Conservation (phyloP, 1,140 invertebrate genomes). For the Calliopsis andreniformis region DNA sequence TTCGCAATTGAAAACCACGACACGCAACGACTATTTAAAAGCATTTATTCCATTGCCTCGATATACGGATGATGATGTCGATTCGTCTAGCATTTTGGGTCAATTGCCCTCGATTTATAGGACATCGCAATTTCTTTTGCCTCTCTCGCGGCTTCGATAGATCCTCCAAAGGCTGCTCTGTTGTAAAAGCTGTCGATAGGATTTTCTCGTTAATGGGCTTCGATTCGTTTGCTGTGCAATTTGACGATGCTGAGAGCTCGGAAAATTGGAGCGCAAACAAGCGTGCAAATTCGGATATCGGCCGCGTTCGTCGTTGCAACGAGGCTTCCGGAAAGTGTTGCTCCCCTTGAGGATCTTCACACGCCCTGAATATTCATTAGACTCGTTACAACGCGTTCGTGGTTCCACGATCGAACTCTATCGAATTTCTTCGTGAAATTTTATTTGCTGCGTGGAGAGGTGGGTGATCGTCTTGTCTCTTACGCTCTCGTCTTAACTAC, state of each 20-base stretch:
- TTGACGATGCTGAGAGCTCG: not conserved
- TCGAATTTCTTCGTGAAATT: not conserved
- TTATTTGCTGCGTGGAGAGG: not conserved
- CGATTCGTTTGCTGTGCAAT: not conserved
- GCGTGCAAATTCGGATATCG: not conserved
- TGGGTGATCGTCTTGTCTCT: too few relatives aligned
- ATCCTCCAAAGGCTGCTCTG: not conserved
- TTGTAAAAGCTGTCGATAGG: not conserved
- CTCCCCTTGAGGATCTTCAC: not conserved
- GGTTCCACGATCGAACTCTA: not conserved
- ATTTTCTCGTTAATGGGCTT: not conserved
- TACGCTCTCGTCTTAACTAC: too few relatives aligned
- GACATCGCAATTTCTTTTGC: not conserved
- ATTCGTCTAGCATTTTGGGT: too few relatives aligned
- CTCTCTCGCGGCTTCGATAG: not conserved
- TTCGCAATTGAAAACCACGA: slow-evolving; percentile 30
- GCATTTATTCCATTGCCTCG: slow-evolving; percentile 38
- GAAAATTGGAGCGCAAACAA: slow-evolving; percentile 6
- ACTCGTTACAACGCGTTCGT: slow-evolving; percentile 3
- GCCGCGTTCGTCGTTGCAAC: not conserved
- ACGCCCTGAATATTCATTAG: slow-evolving; percentile 47
- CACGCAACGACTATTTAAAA: slow-evolving; percentile 35
- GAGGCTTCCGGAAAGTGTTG: not conserved
- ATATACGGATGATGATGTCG: not conserved
- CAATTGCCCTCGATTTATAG: too few relatives aligned